These are phyloP conservation scores for Nothobranchius furzeri DNA, from an alignment of 2,113 vertebrate genomes.

Conservation along the genomic window DNA sequence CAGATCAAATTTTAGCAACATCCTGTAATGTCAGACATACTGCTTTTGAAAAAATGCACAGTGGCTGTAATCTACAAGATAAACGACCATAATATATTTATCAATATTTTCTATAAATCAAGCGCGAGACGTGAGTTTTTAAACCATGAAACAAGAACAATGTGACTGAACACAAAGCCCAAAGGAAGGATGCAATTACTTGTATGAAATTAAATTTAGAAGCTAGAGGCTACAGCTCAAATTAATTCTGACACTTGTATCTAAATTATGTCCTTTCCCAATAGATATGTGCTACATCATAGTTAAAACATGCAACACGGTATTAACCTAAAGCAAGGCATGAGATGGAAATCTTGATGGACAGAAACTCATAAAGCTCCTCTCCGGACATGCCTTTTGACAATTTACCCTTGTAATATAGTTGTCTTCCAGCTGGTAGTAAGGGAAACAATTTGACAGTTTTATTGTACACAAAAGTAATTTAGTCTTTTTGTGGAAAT, in stretches of 20 bases:
- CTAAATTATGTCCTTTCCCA: conserved; percentile 7
- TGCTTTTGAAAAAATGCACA: no score
- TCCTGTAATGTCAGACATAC: no score
- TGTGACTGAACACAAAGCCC: not conserved
- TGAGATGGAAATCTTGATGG: conserved; percentile 26
- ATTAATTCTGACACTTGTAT: conserved; percentile 14
- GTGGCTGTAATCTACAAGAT: not conserved
- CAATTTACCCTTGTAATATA: conserved; percentile 70
- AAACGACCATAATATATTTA: not conserved
- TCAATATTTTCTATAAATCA: not conserved
- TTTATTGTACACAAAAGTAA: conserved; percentile 77
- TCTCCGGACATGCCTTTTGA: conserved; percentile 64
- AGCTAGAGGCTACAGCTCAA: not conserved
- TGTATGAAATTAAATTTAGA: not conserved
- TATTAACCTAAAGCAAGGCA: conserved; percentile 39
- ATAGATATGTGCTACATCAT: conserved; percentile 1
- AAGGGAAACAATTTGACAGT: conserved; percentile 66
- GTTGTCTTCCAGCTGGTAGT: conserved; percentile 70
- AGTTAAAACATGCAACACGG: conserved; percentile 40
- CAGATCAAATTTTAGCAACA: no score
- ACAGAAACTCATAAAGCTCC: conserved; percentile 43
- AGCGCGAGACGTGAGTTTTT: not conserved
- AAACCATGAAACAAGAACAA: not conserved
- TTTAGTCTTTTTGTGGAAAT: conserved; percentile 64
- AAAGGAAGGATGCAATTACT: not conserved